A percentile compares a stretch with the other conserved stretches of the same genome.
Conservation (phyloP, 2,888 invertebrate genomes). For the Mallateleia sp. region DNA sequence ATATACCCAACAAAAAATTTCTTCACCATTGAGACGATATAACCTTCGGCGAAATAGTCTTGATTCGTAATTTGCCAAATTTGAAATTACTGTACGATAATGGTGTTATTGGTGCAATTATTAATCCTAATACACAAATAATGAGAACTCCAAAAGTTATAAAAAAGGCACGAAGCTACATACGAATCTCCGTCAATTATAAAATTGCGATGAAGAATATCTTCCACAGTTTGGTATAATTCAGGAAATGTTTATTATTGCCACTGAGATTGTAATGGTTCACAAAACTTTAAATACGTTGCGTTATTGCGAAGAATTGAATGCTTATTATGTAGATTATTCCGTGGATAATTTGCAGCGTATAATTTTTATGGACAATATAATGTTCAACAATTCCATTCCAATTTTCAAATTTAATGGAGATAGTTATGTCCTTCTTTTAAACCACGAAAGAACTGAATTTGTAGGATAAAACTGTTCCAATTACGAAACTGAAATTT, state of each 20-base stretch:
- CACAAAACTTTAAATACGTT: slow-evolving; percentile 45
- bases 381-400: slow-evolving; percentile 17
- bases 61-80: slow-evolving; percentile 28
- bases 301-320: slow-evolving; percentile 49
- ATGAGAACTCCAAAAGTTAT: slow-evolving; percentile 15
- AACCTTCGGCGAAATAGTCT: slow-evolving; percentile 18
- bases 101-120: not conserved
- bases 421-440: not conserved
- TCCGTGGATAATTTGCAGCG: not conserved
- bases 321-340: slow-evolving; percentile 55
- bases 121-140: not conserved
- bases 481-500: too few species aligned
- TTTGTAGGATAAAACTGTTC: slow-evolving; percentile 11
- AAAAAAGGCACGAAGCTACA: slow-evolving; percentile 35
- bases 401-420: not conserved
- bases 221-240: slow-evolving; percentile 30
- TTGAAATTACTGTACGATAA: slow-evolving; percentile 14
- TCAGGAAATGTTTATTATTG: slow-evolving; percentile 27
- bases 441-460: slow-evolving; percentile 11
- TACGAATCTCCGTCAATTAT: slow-evolving; percentile 48
- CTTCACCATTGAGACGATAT: slow-evolving; percentile 59
- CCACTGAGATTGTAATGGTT: slow-evolving; percentile 30
- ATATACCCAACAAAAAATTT: slow-evolving; percentile 43
- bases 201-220: slow-evolving; percentile 22
- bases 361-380: slow-evolving; percentile 4